Conservation (phyloP, 2,888 invertebrate species). For the Congeria kusceri region DNA sequence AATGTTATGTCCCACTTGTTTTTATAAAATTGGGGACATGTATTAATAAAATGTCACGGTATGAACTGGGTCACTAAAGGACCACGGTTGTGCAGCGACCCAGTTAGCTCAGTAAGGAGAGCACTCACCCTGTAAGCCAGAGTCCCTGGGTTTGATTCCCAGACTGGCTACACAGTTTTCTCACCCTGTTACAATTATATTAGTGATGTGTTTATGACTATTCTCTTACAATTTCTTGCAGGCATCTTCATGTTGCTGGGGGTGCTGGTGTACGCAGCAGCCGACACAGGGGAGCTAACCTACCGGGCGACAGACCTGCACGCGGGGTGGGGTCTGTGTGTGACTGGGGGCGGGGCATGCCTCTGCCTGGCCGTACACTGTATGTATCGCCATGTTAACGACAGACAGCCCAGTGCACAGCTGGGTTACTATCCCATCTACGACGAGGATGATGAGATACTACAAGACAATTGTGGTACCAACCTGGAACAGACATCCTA, state of each 20-base stretch:
- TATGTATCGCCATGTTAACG: constrained; percentile 26
- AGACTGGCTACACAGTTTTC: too few relatives aligned
- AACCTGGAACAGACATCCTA: too few relatives aligned
- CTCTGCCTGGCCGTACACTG: constrained; percentile 23
- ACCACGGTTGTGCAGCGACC: too few relatives aligned
- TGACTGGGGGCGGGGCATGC: constrained; percentile 15
- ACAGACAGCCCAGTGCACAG: constrained; percentile 11
- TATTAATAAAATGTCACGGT: too few relatives aligned
- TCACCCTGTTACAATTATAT: neutral
- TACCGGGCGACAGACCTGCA: constrained; percentile 44
- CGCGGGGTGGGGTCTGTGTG: constrained; percentile 44
- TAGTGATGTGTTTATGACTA: neutral
- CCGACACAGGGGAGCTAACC: constrained; percentile 39
- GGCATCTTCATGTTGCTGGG: constrained; percentile 47
- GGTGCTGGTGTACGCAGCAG: constrained; percentile 42
- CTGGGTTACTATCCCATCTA: constrained; percentile 28
- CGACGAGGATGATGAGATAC: constrained; percentile 14
- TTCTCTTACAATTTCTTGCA: neutral
- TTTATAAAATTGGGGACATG: too few relatives aligned
- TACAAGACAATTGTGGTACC: too few relatives aligned
- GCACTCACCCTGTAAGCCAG: too few relatives aligned
- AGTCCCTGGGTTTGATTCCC: too few relatives aligned
- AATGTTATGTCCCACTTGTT: too few relatives aligned
- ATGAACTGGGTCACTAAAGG: too few relatives aligned
- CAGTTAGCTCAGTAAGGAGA: too few relatives aligned